phyloP scores from a whole-genome alignment of 1,140 invertebrate genomes.

The Heliothis virescens region DNA sequence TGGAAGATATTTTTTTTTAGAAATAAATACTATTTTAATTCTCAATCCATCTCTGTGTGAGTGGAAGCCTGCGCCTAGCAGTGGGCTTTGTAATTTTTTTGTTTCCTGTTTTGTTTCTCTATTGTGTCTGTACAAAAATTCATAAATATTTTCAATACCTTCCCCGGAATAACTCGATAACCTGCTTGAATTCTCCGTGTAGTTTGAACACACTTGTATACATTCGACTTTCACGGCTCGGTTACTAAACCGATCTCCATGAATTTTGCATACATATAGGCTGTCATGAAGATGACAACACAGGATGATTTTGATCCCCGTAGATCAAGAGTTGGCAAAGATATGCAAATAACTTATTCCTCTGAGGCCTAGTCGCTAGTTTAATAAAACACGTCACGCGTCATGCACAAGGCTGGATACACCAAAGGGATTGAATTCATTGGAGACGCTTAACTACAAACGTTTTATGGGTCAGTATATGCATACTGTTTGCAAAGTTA shows the following conservation, averaged over 20 bases:
- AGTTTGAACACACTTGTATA: conserved; percentile 19
- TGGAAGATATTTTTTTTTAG: no score
- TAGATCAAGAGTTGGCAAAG: conserved; percentile 16
- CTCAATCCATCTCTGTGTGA: no score
- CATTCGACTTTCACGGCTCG: conserved; percentile 23
- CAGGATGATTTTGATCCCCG: conserved; percentile 19
- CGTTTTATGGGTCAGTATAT: no score
- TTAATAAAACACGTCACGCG: conserved; percentile 4
- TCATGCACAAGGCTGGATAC: neutral
- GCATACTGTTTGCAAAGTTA: no score
- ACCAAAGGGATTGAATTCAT: neutral
- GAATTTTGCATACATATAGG: conserved; percentile 39
- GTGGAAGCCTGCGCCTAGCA: no score
- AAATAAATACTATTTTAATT: no score
- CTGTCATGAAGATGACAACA: conserved; percentile 13
- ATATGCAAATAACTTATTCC: conserved; percentile 30
- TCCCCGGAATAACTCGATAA: neutral
- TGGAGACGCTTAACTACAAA: no score
- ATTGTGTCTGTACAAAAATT: no score
- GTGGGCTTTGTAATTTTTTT: no score
- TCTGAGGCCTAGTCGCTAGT: conserved; percentile 1
- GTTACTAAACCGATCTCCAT: conserved; percentile 15
- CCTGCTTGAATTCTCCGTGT: neutral
- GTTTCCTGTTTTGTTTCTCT: no score
- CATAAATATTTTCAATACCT: no score